Conservation (phyloP, 2,888 invertebrate genomes). For the Macrophya annulata region DNA sequence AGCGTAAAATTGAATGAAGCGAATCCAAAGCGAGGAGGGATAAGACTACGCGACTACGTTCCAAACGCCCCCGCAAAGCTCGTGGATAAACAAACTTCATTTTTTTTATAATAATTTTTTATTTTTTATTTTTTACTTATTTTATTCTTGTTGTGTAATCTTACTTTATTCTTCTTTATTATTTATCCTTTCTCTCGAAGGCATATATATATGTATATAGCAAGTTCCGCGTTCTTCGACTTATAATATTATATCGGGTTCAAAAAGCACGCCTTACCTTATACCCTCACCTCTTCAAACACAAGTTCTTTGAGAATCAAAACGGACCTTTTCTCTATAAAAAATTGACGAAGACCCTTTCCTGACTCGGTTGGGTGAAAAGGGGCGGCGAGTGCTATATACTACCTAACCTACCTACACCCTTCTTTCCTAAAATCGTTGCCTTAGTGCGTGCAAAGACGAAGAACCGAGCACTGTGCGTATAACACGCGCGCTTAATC, state of each 20-base stretch:
- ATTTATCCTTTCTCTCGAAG: background rate
- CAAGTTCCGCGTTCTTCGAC: background rate
- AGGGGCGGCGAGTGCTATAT: background rate
- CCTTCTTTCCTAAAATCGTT: constrained; percentile 17
- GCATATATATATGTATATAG: background rate
- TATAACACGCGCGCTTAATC: constrained; percentile 48
- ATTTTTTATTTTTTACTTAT: background rate
- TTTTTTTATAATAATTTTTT: constrained; percentile 1
- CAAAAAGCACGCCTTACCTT: constrained; percentile 11
- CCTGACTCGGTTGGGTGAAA: background rate
- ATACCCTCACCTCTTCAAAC: background rate
- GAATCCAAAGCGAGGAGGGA: background rate
- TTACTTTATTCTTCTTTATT: background rate
- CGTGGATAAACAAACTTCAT: background rate
- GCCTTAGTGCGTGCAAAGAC: background rate
- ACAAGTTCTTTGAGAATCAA: constrained; percentile 23
- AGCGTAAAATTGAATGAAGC: constrained; percentile 5
- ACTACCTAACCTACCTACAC: background rate
- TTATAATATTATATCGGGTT: background rate
- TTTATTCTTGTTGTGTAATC: background rate
- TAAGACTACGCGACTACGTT: background rate
- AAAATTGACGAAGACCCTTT: constrained; percentile 43
- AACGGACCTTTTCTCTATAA: constrained; percentile 38
- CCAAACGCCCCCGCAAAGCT: background rate
- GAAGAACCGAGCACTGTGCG: background rate